Evolutionary conservation across 2,888 invertebrate species (phyloP).

Genomic region (Tricholauxania praeusta): DNA sequence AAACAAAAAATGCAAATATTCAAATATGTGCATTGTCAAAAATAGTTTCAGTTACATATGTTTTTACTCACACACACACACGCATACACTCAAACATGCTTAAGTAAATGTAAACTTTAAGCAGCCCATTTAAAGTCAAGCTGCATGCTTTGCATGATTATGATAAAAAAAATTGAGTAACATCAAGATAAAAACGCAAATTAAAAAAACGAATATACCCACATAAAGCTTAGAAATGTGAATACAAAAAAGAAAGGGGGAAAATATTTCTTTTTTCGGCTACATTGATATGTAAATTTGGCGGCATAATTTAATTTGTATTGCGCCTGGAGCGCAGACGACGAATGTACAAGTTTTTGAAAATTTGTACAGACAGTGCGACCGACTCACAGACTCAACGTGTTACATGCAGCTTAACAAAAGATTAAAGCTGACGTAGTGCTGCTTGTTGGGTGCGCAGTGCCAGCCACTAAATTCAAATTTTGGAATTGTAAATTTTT

Average conservation of each 20-base stretch:
- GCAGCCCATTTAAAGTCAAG: conserved; percentile 2
- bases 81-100: neutral
- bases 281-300: conserved; percentile 47
- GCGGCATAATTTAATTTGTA: conserved; percentile 45
- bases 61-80: neutral
- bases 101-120: neutral
- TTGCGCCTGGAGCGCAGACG: neutral
- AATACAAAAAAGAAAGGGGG: neutral
- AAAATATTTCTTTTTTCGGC: no score
- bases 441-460: no score
- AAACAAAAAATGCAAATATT: neutral
- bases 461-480: conserved; percentile 13
- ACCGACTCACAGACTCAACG: conserved; percentile 32
- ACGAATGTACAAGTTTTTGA: conserved; percentile 17
- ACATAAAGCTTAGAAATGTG: neutral
- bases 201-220: neutral
- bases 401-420: conserved; percentile 40
- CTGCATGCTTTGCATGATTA: neutral
- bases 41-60: no score
- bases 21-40: neutral
- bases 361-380: conserved; percentile 44
- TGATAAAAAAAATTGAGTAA: neutral
- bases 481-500: conserved; percentile 18
- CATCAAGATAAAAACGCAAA: conserved; percentile 1
- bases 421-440: no score